These are phyloP conservation scores for Morelia viridis DNA, from an alignment of 2,797 vertebrate genomes.

Conservation along the genomic window DNA sequence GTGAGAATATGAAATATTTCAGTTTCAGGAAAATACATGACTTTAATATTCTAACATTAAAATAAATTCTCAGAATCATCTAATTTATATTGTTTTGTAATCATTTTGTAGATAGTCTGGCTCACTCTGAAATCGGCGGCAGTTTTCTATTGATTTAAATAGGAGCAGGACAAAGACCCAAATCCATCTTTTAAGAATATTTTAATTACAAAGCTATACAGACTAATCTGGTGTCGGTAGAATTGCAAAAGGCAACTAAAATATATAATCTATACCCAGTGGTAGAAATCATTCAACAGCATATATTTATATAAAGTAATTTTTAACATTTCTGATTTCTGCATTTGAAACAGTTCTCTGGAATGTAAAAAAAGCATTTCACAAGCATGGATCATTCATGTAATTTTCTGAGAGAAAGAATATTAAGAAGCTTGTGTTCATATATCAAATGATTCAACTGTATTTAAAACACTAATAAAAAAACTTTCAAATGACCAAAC, in stretches of 20 bases:
- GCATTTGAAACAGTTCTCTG: neutral
- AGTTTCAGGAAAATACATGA: neutral
- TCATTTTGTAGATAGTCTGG: constrained; percentile 23
- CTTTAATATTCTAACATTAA: neutral
- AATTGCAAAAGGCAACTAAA: neutral
- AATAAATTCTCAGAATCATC: constrained; percentile 22
- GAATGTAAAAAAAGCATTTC: neutral
- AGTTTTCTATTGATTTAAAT: constrained; percentile 16
- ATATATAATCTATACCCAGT: neutral
- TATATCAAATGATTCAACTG: neutral
- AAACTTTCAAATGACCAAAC: neutral
- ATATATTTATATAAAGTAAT: neutral
- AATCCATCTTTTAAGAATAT: neutral
- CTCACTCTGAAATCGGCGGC: constrained; percentile 15
- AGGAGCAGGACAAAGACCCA: constrained; percentile 14
- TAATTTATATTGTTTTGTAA: constrained; percentile 45
- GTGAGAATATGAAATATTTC: neutral
- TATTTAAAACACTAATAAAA: constrained; percentile 5
- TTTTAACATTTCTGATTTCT: neutral
- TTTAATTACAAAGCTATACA: constrained; percentile 1
- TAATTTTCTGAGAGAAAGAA: neutral
- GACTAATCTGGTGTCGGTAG: neutral
- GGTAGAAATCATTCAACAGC: neutral
- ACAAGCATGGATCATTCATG: neutral
- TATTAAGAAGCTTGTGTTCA: neutral